phyloP scores from a whole-genome alignment of 37 sponge, comb jelly and placozoan genomes.

The Haliclona indistincta region DNA sequence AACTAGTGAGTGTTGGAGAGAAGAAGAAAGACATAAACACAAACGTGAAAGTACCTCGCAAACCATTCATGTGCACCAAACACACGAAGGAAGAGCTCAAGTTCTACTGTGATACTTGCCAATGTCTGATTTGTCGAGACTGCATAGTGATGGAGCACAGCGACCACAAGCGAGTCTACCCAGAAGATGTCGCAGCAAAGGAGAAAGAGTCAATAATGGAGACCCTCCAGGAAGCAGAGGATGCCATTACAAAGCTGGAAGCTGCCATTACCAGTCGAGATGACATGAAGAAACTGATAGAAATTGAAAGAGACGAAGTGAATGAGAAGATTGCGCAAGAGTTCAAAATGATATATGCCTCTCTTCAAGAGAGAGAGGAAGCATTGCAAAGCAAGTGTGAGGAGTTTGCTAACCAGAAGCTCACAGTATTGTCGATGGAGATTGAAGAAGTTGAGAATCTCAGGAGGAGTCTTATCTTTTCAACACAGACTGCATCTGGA shows the following conservation, averaged over 20 bases:
- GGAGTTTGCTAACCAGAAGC: neutral
- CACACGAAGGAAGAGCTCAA: constrained; percentile 36
- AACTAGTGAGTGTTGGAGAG: constrained; percentile 13
- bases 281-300: constrained; percentile 7
- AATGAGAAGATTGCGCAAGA: constrained; percentile 2
- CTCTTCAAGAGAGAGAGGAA: constrained; percentile 1
- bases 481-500: no score
- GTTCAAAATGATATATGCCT: constrained; percentile 24
- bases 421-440: neutral
- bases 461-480: no score
- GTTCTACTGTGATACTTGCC: constrained; percentile 41
- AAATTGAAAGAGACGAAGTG: constrained; percentile 13
- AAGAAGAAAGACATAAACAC: neutral
- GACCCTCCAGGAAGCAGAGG: neutral
- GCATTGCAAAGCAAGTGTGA: constrained; percentile 16
- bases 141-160: constrained; percentile 29
- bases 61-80: constrained; percentile 11
- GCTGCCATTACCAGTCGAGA: constrained; percentile 27
- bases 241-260: constrained; percentile 3
- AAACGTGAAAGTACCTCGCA: neutral
- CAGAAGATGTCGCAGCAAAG: constrained; percentile 18
- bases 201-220: neutral
- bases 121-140: constrained; percentile 43
- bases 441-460: no score
- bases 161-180: constrained; percentile 14